Base-by-base conservation (phyloP, 2,113 vertebrate genomes). In the Ceyx cyanopectus region DNA sequence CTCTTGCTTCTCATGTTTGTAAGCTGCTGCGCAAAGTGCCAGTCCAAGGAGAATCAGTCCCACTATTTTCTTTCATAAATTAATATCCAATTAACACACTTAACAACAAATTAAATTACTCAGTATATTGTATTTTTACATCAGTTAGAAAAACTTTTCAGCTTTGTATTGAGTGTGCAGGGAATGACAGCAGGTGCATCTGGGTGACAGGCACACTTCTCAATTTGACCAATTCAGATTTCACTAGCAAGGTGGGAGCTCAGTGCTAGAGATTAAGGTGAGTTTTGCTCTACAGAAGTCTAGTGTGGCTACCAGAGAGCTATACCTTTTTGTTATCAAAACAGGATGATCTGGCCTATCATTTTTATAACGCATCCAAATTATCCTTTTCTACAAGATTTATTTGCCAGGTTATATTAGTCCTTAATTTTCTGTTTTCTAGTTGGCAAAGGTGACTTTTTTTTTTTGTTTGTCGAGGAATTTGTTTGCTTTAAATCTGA, bases 371-470 rank as follows among this genome's bases (percentile, higher is more conserved):
- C 20, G 26, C 37, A 66, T 68, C 30, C 34, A 72, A 89, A 68
- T 57, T 29, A 57, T 1, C 4, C 8, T 74, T 95, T 63, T 68
- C 63, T n/a, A 5, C 14, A 91, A 61, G 37, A 92, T 30, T 87
- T 34, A 94, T 95, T 95, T 93, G 80, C 74, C 65, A 45, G 58
- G 60, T 88, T 87, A 29, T 29, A 85, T 97, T 96, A 97, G 87
- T 92, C 60, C 57, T 92, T 37, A 32, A 62, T 96, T 96, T 95
- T 93, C 80, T 93, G 26, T 63, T 57, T 89, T 92, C 87, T 89
- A 95, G 89, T 18, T 95, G 91, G 95, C 94, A 97, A 97, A 93
- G 97, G 87, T 97, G 97, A 97, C 96, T 96, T 92, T 82, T 96
- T 92, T 81, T 85, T 92, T 82, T 96, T 92, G n/a, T 81, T 85